Evolutionary conservation across 2,888 invertebrate genomes (phyloP), one percentile per base, ranked within the genome.

Genomic region (Tetragonula carbonaria): DNA sequence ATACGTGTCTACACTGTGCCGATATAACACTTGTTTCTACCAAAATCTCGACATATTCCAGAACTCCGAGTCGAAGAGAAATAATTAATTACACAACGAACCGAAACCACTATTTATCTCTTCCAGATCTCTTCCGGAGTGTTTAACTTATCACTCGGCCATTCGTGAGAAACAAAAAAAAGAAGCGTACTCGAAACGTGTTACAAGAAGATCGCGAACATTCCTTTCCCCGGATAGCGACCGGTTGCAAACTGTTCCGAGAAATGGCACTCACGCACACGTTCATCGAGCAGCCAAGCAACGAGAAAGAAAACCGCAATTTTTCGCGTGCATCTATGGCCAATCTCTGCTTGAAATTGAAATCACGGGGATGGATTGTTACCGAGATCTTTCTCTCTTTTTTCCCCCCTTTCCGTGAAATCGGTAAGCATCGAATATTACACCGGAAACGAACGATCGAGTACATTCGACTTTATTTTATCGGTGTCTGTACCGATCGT

Each of bases 301-400:
- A 75, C 65, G 55, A 74, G 45, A 53, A 66, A 45, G 65, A 65
- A 53, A 38, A 38, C 74, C 8, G 2, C 63, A 55, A 55, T 75
- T 55, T 66, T 55, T 75, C 66, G 55, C 66, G 74, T 75, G 74
- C 65, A 75, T 55, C 66, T 59, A 51, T 68, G 59, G 72, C 59
- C 67, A 68, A 67, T 28, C 45, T 75, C 33, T 33, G 33, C 33
- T 33, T 33, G 33, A 33, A 33, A 33, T 33, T 33, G 33, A 33
- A 33, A 33, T 33, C 28, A 28, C 28, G n/a, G 16, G 21, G n/a
- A 28, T 28, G 55, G 38, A 72, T 45, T 72, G 45, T 72, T 72
- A 45, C 71, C 4, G n/a, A 38, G 14, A 33, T 23, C 5, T 72
- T 72, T 72, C 45, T 8, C 45, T 8, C 1, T 8, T 45, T 33